Evolutionary conservation across 1,140 invertebrate genomes (phyloP).

Genomic region (Bombus polaris): DNA sequence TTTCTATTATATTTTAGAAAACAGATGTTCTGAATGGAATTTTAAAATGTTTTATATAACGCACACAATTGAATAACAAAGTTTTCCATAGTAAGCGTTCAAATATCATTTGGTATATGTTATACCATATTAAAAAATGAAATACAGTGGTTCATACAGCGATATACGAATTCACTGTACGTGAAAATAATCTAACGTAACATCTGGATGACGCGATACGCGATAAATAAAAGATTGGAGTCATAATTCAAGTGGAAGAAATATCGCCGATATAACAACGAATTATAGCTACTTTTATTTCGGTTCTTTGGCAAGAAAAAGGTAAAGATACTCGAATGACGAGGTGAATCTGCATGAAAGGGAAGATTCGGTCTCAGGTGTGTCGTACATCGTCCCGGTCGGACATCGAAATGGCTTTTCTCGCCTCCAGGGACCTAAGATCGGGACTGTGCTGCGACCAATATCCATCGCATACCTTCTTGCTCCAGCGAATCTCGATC

Average conservation of each 20-base stretch:
- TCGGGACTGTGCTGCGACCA: background rate
- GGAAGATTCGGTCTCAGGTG: conserved; percentile 19
- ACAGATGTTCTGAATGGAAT: no score
- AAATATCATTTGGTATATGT: no score
- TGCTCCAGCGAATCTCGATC: background rate
- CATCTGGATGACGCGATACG: background rate
- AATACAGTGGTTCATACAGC: no score
- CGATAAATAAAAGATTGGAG: background rate
- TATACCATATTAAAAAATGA: no score
- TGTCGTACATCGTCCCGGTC: conserved; percentile 6
- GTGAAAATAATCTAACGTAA: no score
- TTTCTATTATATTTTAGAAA: no score
- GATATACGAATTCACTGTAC: no score
- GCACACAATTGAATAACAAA: no score
- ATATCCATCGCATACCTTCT: background rate
- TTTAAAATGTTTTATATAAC: no score
- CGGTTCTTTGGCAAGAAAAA: background rate
- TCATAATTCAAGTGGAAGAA: background rate
- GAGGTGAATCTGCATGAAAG: conserved; percentile 31
- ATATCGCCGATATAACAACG: conserved; percentile 8
- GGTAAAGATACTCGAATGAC: conserved; percentile 14
- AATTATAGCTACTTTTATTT: conserved; percentile 4
- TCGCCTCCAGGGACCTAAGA: background rate
- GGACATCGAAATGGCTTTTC: conserved; percentile 25
- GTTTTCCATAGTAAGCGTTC: no score